phyloP scores from a whole-genome alignment of 2,888 invertebrate genomes.

The Idaea aversata region DNA sequence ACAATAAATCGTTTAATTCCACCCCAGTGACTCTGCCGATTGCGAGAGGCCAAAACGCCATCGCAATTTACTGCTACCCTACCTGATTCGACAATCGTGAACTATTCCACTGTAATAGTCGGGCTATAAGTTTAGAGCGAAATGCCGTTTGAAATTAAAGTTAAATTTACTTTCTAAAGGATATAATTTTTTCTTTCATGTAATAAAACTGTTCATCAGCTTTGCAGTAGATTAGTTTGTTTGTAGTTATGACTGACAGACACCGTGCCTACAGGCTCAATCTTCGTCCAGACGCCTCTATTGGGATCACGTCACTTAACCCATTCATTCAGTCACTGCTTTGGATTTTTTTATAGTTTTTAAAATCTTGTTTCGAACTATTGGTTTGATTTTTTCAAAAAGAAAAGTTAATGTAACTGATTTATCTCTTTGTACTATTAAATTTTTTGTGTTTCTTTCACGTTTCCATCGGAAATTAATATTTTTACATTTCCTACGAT shows the following conservation, averaged over 20 bases:
- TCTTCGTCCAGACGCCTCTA: too few relatives aligned
- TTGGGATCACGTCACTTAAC: too few relatives aligned
- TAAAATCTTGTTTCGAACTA: too few relatives aligned
- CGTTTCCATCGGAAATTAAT: background rate
- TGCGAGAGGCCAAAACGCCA: conserved; percentile 64
- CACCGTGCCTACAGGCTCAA: too few relatives aligned
- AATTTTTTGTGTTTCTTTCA: background rate
- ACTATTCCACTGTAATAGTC: conserved; percentile 38
- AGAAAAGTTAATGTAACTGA: background rate
- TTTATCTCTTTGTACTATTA: background rate
- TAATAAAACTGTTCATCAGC: too few relatives aligned
- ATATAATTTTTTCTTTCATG: background rate
- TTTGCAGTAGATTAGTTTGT: too few relatives aligned
- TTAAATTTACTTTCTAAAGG: background rate
- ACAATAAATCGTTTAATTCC: conserved; percentile 77
- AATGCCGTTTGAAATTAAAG: background rate
- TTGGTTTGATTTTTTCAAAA: too few relatives aligned
- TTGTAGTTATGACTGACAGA: too few relatives aligned
- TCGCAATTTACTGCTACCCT: conserved; percentile 65
- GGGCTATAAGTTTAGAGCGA: background rate
- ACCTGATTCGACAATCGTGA: conserved; percentile 46
- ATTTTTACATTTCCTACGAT: background rate
- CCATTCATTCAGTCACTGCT: too few relatives aligned
- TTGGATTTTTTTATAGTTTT: too few relatives aligned
- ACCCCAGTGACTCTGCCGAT: conserved; percentile 68